Evolutionary conservation across 2,797 vertebrate species (phyloP), one percentile per base, ranked within the genome.

Genomic region (Gobio occitaniae): DNA sequence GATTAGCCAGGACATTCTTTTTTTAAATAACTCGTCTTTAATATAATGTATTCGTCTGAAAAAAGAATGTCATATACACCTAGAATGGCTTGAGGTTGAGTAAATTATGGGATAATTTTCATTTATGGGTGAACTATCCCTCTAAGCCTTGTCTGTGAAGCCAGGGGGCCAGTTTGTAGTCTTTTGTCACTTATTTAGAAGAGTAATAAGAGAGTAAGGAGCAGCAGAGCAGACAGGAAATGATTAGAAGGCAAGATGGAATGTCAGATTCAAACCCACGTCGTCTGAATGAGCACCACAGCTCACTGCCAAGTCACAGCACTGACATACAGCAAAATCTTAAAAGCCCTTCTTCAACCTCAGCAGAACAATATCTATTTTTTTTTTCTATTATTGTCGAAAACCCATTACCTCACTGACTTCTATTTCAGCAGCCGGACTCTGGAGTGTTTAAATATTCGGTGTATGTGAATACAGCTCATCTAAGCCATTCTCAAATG

Each of bases 401-500:
- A 72, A 41, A 54, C n/a, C 68, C 21, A 17, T 68, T 52, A 66
- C 21, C 5, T 9, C 16, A 16, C 50, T 38, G 71, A 56, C 47
- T 61, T 50, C 63, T 4, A 25, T 29, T 32, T 38, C 1, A n/a
- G 63, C 47, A 25, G 50, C 7, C 2, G 50, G 82, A 36, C 36
- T n/a, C 21, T 13, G 13, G 13, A 72, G 21, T 52, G 44, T 32
- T 59, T 59, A 59, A 61, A 77, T 76, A 52, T 63, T 80, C 48
- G 19, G 50, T 36, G 65, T 84, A 70, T 11, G 36, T 76, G 68
- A 47, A 21, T 36, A 41, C 66, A 25, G 47, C 68, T 79, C 83
- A 79, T 84, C 83, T 47, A 11, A 79, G 76, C 52, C 83, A 16
- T 41, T 71, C 76, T 84, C 75, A 78, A 84, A 80, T 72, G 65